A percentile compares a stretch with the other conserved stretches of the same genome.
Conservation (phyloP, 2,888 invertebrate genomes). For the Rotaria macrura region DNA sequence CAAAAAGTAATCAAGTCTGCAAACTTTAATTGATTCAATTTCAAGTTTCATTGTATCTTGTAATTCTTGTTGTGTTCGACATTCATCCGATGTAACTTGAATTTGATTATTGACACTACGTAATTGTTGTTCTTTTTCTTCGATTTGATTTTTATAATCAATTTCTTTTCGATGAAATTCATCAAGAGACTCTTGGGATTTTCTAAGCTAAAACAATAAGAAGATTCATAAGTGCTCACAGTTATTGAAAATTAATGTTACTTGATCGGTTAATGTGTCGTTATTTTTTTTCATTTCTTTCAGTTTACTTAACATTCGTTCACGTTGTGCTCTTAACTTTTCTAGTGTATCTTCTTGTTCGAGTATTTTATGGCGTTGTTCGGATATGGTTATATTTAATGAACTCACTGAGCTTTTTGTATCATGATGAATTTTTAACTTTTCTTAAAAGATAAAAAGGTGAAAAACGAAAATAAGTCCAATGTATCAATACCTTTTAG, state of each 20-base stretch:
- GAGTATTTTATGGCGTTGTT: not conserved
- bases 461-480: too few species aligned
- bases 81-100: not conserved
- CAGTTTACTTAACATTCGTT: not conserved
- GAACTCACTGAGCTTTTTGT: not conserved
- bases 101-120: not conserved
- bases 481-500: not conserved
- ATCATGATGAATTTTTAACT: not conserved
- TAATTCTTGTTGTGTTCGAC: conserved; percentile 1
- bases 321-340: not conserved
- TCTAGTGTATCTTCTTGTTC: not conserved
- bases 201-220: not conserved
- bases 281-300: conserved; percentile 17
- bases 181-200: not conserved
- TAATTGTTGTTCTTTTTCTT: not conserved
- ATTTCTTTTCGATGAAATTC: not conserved
- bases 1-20: not conserved
- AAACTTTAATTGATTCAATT: not conserved
- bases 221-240: too few species aligned
- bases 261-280: not conserved
- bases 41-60: conserved; percentile 2
- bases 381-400: not conserved
- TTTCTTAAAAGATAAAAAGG: not conserved
- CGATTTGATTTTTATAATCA: not conserved
- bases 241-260: not conserved